phyloP scores from a whole-genome alignment of 1,140 invertebrate species.

The Macrostomum lignano region DNA sequence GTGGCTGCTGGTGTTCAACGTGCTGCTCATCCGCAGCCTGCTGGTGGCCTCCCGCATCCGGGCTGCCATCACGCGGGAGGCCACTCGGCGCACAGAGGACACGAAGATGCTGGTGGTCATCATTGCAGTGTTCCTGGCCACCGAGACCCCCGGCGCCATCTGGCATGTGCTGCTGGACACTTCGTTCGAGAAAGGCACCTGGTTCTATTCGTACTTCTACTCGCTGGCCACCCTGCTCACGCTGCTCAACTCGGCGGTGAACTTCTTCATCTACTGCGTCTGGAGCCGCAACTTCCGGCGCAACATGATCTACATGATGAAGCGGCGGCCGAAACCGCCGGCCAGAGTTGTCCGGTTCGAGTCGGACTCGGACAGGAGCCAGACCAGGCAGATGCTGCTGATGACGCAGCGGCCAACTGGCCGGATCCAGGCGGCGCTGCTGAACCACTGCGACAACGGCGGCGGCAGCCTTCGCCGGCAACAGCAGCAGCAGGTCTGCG shows the following conservation, averaged over 20 bases:
- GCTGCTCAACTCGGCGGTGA: not conserved
- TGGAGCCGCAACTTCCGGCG: not conserved
- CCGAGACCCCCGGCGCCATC: not conserved
- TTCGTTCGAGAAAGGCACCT: not conserved
- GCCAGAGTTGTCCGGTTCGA: no score
- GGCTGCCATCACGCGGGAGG: not conserved
- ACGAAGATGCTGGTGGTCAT: conserved; percentile 1
- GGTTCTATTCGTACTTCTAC: not conserved
- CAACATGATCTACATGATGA: no score
- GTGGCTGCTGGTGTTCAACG: not conserved
- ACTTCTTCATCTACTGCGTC: not conserved
- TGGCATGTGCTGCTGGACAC: not conserved
- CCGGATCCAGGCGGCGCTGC: no score
- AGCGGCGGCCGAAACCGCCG: no score
- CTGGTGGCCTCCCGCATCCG: not conserved
- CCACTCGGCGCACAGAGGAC: not conserved
- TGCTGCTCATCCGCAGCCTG: not conserved
- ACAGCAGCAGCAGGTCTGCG: no score
- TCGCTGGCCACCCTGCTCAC: not conserved
- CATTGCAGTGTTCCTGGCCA: not conserved
- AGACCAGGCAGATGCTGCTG: no score
- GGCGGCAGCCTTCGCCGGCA: no score
- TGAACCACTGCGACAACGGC: no score
- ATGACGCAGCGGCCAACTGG: no score
- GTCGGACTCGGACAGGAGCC: no score